These are phyloP conservation scores for Petroica traversi DNA, from an alignment of 2,113 vertebrate species.

Conservation along the genomic window DNA sequence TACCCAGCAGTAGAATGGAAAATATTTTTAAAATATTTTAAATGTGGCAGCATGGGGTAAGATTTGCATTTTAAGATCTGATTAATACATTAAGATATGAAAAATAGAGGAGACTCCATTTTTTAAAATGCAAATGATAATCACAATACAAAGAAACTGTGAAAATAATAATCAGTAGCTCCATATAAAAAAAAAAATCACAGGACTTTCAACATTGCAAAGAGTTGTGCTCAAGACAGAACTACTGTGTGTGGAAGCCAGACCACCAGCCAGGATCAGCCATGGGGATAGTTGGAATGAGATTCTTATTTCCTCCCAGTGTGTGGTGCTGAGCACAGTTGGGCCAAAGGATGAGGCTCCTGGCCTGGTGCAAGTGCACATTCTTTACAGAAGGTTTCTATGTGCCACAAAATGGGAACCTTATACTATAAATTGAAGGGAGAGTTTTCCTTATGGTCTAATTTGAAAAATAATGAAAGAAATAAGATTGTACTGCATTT, in stretches of 20 bases:
- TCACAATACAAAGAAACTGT: background rate
- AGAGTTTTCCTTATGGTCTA: background rate
- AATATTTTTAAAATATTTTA: background rate
- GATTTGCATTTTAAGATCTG: background rate
- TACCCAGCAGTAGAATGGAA: background rate
- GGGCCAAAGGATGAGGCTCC: background rate
- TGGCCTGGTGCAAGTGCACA: background rate
- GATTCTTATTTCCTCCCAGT: background rate
- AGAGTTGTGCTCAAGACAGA: accelerated
- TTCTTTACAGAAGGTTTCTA: background rate
- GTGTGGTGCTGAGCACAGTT: background rate
- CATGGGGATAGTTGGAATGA: background rate
- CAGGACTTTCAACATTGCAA: background rate
- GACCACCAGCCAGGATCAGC: background rate
- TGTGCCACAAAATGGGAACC: background rate
- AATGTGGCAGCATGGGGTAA: background rate
- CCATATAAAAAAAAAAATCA: background rate
- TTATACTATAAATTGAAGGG: background rate
- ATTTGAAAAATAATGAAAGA: background rate
- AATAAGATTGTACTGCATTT: background rate
- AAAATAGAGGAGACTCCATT: background rate
- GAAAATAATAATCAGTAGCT: background rate
- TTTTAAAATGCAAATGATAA: background rate
- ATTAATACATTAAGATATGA: background rate
- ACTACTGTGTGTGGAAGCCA: background rate